A percentile compares a stretch with the other conserved stretches of the same genome.
phyloP scores from a whole-genome alignment of 2,113 vertebrate genomes.

The Aldabrachelys gigantea region DNA sequence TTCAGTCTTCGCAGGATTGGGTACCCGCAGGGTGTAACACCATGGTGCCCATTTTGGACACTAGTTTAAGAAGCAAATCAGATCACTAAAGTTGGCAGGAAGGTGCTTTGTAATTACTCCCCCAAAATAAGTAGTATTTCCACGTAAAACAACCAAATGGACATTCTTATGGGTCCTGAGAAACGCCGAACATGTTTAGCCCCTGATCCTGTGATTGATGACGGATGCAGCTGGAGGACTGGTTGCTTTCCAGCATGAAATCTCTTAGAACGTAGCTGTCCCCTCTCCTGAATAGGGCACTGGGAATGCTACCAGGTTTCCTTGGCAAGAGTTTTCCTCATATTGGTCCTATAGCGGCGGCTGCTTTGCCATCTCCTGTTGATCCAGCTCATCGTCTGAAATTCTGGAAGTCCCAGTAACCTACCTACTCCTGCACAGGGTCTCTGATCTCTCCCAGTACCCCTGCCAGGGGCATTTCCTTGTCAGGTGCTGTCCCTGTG shows the following conservation, averaged over 20 bases:
- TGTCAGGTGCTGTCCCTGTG: not conserved
- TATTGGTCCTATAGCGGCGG: not conserved
- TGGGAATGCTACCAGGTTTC: not conserved
- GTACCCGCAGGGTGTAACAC: too few species aligned
- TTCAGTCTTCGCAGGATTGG: not conserved
- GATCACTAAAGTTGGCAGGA: too few species aligned
- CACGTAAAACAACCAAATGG: not conserved
- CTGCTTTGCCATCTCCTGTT: not conserved
- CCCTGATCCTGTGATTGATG: not conserved
- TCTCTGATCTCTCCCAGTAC: not conserved
- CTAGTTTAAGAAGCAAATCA: too few species aligned
- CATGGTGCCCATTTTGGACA: too few species aligned
- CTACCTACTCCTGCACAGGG: not conserved
- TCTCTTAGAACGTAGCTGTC: not conserved
- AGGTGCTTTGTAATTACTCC: too few species aligned
- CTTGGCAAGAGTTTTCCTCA: not conserved
- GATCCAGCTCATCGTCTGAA: too few species aligned
- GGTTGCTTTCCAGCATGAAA: not conserved
- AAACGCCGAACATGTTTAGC: not conserved
- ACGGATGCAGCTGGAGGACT: not conserved
- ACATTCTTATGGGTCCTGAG: not conserved
- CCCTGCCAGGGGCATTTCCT: not conserved
- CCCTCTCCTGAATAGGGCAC: not conserved
- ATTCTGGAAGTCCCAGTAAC: not conserved
- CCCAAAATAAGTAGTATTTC: not conserved